Evolutionary conservation across 2,888 invertebrate genomes (phyloP).

Genomic region (Amphimallon solstitiale): DNA sequence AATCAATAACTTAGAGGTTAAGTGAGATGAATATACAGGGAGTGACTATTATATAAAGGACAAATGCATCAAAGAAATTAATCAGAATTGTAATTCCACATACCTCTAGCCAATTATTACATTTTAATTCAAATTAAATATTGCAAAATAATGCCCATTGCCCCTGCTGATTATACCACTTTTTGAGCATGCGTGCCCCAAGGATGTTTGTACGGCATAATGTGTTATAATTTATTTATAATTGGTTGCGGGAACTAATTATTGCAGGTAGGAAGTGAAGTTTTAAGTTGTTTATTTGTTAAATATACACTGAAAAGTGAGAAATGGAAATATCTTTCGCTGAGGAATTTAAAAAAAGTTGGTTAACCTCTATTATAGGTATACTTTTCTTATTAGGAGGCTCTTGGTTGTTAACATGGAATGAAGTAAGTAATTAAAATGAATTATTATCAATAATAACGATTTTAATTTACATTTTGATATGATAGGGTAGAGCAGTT

Average conservation of each 20-base stretch:
- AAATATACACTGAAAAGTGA: neutral
- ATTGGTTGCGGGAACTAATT: neutral
- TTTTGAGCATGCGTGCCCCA: constrained; percentile 50
- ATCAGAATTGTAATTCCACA: neutral
- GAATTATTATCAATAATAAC: neutral
- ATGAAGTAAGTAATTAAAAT: constrained; percentile 72
- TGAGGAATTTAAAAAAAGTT: constrained; percentile 74
- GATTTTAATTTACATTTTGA: constrained; percentile 14
- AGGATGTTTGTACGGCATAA: neutral
- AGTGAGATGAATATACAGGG: neutral
- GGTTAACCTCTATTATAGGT: constrained; percentile 79
- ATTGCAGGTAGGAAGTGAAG: neutral
- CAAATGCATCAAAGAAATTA: neutral
- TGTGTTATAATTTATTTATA: constrained; percentile 1
- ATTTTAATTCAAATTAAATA: constrained; percentile 3
- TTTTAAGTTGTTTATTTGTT: neutral
- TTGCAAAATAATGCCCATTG: constrained; percentile 8
- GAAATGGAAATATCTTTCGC: constrained; percentile 49
- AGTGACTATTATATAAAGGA: neutral
- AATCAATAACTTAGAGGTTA: constrained; percentile 31
- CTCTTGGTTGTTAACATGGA: constrained; percentile 80
- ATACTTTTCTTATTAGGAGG: constrained; percentile 73
- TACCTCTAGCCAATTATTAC: constrained; percentile 16
- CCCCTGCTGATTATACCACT: constrained; percentile 46
- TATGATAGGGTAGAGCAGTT: constrained; percentile 79